Evolutionary conservation across 2,113 vertebrate species (phyloP).

Genomic region (Archocentrus centrarchus): DNA sequence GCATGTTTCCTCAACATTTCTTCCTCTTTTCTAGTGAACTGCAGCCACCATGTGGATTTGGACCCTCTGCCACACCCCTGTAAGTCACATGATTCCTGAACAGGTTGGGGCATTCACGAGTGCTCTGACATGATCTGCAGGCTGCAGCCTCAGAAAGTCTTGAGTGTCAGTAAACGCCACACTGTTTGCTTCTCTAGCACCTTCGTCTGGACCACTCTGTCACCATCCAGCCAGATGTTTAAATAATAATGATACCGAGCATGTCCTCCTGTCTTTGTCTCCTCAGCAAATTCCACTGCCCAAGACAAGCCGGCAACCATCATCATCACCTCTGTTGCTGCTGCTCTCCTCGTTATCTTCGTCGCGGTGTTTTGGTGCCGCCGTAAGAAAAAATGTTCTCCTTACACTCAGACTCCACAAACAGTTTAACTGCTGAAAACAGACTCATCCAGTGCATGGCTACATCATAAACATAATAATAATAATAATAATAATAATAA

Average conservation of each 20-base stretch:
- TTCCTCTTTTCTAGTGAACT: not conserved
- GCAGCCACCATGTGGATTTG: not conserved
- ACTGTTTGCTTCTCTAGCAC: not conserved
- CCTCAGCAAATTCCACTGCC: not conserved
- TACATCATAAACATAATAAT: not conserved
- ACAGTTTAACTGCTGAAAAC: not conserved
- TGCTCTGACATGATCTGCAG: not conserved
- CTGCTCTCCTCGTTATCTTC: fast-evolving
- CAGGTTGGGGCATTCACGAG: not conserved
- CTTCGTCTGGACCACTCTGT: too few species aligned
- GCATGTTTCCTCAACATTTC: not conserved
- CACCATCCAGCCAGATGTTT: too few species aligned
- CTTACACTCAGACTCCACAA: fast-evolving
- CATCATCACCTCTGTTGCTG: fast-evolving
- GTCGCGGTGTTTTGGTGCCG: fast-evolving
- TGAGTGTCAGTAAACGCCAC: not conserved
- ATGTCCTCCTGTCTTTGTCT: not conserved
- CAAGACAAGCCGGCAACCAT: fast-evolving
- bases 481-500: not conserved
- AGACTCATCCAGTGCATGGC: fast-evolving
- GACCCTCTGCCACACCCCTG: fast-evolving
- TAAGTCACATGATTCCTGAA: constrained; percentile 1
- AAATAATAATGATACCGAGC: too few species aligned
- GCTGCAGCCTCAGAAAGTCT: fast-evolving
- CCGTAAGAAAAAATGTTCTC: fast-evolving